These are phyloP conservation scores for Drosophila tani DNA, from an alignment of 1,140 invertebrate species.

Conservation along the genomic window DNA sequence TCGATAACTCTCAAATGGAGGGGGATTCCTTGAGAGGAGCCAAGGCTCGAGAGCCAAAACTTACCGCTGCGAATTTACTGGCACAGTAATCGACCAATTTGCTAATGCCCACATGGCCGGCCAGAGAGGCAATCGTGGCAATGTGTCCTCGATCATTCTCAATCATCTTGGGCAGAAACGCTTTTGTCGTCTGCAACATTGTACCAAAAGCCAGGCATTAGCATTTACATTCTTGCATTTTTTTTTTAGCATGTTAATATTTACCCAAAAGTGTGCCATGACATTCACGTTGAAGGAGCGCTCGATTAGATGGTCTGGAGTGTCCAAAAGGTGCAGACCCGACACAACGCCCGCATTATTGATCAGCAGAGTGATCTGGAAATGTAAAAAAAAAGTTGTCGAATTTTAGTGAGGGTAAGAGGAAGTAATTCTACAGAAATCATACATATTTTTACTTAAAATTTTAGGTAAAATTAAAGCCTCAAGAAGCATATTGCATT, in stretches of 20 bases:
- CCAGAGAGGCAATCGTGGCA: slow-evolving; percentile 97
- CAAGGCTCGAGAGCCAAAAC: slow-evolving; percentile 84
- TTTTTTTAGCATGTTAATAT: slow-evolving; percentile 53
- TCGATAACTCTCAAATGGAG: slow-evolving; percentile 20
- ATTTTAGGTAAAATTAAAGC: too few relatives aligned
- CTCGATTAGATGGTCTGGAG: slow-evolving; percentile 92
- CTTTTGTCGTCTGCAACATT: slow-evolving; percentile 80
- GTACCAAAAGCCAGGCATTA: slow-evolving; percentile 20
- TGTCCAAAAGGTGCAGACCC: slow-evolving; percentile 93
- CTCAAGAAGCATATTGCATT: too few relatives aligned
- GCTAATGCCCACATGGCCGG: slow-evolving; percentile 92
- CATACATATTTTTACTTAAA: too few relatives aligned
- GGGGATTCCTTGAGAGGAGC: not conserved
- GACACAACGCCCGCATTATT: slow-evolving; percentile 98
- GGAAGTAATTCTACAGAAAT: not conserved
- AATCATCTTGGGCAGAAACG: slow-evolving; percentile 84
- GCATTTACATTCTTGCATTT: slow-evolving; percentile 30
- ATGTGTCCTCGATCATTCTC: slow-evolving; percentile 90
- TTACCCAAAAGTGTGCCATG: slow-evolving; percentile 92
- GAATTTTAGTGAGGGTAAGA: not conserved
- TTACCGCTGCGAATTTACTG: slow-evolving; percentile 95
- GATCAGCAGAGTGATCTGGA: slow-evolving; percentile 93
- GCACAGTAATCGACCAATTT: slow-evolving; percentile 97
- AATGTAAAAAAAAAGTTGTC: not conserved
- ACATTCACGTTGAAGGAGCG: slow-evolving; percentile 91